Conservation (phyloP, 2,797 vertebrate genomes). For the Melanotaenia maccullochi region DNA sequence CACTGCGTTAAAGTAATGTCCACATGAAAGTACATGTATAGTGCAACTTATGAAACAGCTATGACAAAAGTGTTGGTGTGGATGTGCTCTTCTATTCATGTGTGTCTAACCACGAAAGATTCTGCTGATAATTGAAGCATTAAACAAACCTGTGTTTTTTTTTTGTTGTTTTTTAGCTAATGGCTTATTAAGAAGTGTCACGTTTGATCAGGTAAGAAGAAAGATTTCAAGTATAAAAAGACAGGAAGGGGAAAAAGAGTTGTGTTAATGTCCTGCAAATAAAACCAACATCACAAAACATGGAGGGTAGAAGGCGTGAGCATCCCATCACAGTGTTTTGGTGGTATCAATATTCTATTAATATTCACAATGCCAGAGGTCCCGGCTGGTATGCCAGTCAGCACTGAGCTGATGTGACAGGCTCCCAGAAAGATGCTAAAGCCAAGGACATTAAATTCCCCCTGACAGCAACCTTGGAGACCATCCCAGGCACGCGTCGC, state of each 20-base stretch:
- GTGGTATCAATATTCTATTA: conserved; percentile 96
- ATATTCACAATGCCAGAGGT: conserved; percentile 91
- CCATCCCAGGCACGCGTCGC: conserved; percentile 75
- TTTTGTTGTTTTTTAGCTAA: conserved; percentile 79
- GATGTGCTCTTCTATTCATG: not conserved
- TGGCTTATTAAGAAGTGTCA: conserved; percentile 88
- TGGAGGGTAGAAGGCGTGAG: conserved; percentile 68
- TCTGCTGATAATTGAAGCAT: conserved; percentile 90
- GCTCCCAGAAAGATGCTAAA: conserved; percentile 85
- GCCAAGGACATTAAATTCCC: conserved; percentile 88
- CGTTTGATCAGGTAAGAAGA: conserved; percentile 70
- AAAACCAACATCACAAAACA: conserved; percentile 27
- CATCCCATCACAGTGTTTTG: conserved; percentile 86
- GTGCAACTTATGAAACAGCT: conserved; percentile 39
- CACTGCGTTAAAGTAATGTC: conserved; percentile 63
- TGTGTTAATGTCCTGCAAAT: conserved; percentile 34
- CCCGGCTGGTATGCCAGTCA: conserved; percentile 85
- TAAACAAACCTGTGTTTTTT: conserved; percentile 92
- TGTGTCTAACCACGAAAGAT: conserved; percentile 60
- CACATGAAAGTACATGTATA: conserved; percentile 68
- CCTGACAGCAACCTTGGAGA: conserved; percentile 91
- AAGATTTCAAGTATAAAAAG: conserved; percentile 21
- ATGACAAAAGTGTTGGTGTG: conserved; percentile 4
- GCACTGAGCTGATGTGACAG: conserved; percentile 87
- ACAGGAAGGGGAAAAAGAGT: conserved; percentile 19